Percentiles rank a stretch among this genome's conserved stretches.
phyloP scores from a whole-genome alignment of 1,140 invertebrate genomes.

The Diachasma alloeum region DNA sequence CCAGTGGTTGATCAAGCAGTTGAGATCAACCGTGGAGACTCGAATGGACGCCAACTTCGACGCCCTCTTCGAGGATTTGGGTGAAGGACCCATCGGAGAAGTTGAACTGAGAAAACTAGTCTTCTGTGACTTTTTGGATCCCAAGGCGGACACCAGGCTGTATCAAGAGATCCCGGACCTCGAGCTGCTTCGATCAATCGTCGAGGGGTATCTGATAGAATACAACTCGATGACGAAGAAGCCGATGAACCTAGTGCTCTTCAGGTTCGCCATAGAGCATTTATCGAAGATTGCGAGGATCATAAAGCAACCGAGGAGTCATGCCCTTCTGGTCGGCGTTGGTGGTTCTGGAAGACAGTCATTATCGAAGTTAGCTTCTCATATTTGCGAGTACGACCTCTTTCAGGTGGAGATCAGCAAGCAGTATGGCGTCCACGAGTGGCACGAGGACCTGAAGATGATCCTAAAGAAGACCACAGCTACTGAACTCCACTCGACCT shows the following conservation, averaged over 20 bases:
- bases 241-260: conserved; percentile 95
- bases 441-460: conserved; percentile 89
- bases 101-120: conserved; percentile 85
- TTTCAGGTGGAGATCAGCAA: conserved; percentile 92
- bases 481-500: conserved; percentile 87
- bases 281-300: conserved; percentile 90
- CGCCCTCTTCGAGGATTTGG: conserved; percentile 58
- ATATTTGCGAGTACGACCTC: conserved; percentile 93
- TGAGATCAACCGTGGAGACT: conserved; percentile 69
- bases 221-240: conserved; percentile 97
- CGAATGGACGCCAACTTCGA: conserved; percentile 65
- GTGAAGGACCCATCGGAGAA: conserved; percentile 68
- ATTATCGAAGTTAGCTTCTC: conserved; percentile 85
- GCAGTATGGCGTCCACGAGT: conserved; percentile 83
- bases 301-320: conserved; percentile 88
- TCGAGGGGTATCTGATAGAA: conserved; percentile 89
- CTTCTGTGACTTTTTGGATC: conserved; percentile 95
- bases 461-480: conserved; percentile 83
- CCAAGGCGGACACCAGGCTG: conserved; percentile 86
- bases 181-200: conserved; percentile 82
- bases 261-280: conserved; percentile 95
- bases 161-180: conserved; percentile 91
- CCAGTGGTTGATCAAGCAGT: conserved; percentile 80
- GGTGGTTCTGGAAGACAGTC: conserved; percentile 94
- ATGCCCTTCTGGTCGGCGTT: conserved; percentile 86